Conservation (phyloP, 2,113 vertebrate species). For the Vidua chalybeata region DNA sequence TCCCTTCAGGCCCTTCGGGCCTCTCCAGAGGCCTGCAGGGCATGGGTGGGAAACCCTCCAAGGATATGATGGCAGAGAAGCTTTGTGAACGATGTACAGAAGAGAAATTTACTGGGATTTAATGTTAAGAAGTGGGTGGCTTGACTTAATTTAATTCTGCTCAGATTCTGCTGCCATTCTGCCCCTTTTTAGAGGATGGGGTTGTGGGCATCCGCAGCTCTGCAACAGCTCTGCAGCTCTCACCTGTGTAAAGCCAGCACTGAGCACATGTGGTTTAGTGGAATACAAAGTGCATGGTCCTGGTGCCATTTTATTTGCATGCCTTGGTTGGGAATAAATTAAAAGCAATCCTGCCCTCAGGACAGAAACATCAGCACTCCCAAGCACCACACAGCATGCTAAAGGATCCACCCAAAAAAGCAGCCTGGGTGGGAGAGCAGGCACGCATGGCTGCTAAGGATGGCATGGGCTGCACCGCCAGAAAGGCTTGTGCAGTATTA, state of each 20-base stretch:
- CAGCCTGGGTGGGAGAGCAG: neutral
- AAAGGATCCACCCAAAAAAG: neutral
- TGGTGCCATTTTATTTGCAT: neutral
- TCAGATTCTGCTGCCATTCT: neutral
- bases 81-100: rapidly evolving
- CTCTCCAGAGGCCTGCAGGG: neutral
- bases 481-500: neutral
- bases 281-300: neutral
- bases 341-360: neutral
- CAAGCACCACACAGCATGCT: neutral
- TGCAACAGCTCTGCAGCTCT: neutral
- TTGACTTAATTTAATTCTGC: neutral
- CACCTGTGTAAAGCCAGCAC: rapidly evolving
- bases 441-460: rapidly evolving
- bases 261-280: rapidly evolving
- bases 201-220: no score
- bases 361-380: neutral
- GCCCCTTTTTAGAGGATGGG: neutral
- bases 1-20: rapidly evolving
- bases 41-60: neutral
- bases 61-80: neutral
- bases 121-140: neutral
- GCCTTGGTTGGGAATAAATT: neutral
- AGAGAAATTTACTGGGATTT: neutral
- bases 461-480: rapidly evolving